phyloP scores from a whole-genome alignment of 2,113 vertebrate species.

The Cairina moschata region DNA sequence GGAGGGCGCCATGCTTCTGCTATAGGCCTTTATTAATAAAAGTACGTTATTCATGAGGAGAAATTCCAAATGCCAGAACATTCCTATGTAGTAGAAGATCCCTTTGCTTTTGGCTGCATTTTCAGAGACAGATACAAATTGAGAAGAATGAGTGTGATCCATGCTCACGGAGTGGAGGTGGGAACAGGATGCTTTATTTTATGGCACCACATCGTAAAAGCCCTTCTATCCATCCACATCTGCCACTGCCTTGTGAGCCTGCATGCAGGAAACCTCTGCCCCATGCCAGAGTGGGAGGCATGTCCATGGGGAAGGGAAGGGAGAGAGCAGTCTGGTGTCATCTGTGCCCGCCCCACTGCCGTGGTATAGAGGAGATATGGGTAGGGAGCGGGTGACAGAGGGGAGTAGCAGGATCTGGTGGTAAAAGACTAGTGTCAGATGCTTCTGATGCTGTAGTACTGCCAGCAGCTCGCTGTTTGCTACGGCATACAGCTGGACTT shows the following conservation, averaged over 20 bases:
- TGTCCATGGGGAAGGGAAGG: neutral
- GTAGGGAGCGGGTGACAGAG: neutral
- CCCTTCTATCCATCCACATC: neutral
- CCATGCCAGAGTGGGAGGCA: rapidly evolving
- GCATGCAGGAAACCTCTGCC: neutral
- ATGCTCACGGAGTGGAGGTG: neutral
- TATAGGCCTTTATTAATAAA: neutral
- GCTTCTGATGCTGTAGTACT: neutral
- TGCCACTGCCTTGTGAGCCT: neutral
- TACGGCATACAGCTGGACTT: neutral
- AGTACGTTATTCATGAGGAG: neutral
- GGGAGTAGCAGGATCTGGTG: neutral
- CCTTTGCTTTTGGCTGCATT: neutral
- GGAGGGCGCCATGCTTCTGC: neutral
- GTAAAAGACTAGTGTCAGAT: neutral
- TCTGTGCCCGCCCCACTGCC: neutral
- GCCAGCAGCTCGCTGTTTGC: rapidly evolving
- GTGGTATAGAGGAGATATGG: neutral
- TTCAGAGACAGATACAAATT: neutral
- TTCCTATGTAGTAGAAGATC: neutral
- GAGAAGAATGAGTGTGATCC: neutral
- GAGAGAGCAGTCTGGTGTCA: rapidly evolving
- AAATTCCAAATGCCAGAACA: neutral
- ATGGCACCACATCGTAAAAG: neutral
- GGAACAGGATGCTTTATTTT: neutral